A percentile compares a stretch with the other conserved stretches of the same genome.
Evolutionary conservation across 2,113 vertebrate genomes (phyloP).

Genomic region (Regulus satrapa): DNA sequence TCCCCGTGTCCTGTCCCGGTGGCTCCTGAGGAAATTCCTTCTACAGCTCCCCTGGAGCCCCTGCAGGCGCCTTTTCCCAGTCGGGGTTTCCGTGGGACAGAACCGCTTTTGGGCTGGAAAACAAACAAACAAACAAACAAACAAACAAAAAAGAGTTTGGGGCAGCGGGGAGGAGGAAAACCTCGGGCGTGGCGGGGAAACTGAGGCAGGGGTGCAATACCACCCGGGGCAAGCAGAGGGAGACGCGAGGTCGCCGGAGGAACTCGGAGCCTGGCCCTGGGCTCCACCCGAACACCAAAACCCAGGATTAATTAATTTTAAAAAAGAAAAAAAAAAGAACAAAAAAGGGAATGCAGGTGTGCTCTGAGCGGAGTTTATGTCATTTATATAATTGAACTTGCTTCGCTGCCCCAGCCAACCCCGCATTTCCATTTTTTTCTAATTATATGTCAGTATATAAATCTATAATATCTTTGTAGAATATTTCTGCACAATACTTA

Average conservation of each 20-base stretch:
- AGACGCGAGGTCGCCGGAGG: not conserved
- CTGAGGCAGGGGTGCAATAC: not conserved
- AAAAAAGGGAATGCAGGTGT: not conserved
- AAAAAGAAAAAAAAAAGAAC: not conserved
- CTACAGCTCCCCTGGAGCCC: not conserved
- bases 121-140: too few relatives aligned
- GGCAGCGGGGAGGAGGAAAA: not conserved
- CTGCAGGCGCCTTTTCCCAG: not conserved
- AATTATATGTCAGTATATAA: not conserved
- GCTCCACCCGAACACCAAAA: not conserved
- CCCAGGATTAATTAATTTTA: not conserved
- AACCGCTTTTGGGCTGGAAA: not conserved
- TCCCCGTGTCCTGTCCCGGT: not conserved
- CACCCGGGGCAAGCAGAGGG: not conserved
- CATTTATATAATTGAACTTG: not conserved
- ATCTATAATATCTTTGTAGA: too few relatives aligned
- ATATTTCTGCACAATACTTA: not conserved
- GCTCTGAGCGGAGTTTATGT: not conserved
- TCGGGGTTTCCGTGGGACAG: not conserved
- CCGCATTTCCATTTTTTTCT: not conserved
- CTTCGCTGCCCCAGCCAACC: not conserved
- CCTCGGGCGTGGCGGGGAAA: not conserved
- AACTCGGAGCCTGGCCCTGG: not conserved
- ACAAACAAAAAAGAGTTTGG: not conserved
- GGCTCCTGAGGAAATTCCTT: not conserved